phyloP scores from a whole-genome alignment of 2,113 vertebrate genomes.

The Ivindomyrus marchei region DNA sequence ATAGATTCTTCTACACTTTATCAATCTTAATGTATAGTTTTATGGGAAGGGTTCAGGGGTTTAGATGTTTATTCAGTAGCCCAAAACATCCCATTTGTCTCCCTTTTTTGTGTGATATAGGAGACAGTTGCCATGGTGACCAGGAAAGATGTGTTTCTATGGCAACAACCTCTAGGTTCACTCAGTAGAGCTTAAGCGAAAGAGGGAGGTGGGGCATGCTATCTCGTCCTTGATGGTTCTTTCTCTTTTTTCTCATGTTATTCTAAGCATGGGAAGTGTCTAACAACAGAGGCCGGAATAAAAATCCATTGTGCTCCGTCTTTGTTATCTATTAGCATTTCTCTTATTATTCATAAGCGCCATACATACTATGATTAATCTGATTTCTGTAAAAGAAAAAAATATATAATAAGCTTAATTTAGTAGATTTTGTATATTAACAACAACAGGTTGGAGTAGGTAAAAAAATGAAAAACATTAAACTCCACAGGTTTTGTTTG shows the following conservation, averaged over 20 bases:
- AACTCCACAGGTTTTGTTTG: not conserved
- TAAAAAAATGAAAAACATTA: not conserved
- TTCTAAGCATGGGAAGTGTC: not conserved
- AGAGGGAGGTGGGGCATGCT: not conserved
- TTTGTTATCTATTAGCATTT: not conserved
- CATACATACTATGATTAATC: not conserved
- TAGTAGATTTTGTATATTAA: not conserved
- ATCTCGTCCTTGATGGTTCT: slow-evolving; percentile 6
- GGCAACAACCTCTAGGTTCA: slow-evolving; percentile 44
- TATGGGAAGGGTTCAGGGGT: slow-evolving; percentile 39
- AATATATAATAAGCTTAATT: not conserved
- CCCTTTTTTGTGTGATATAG: slow-evolving; percentile 21
- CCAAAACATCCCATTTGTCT: slow-evolving; percentile 16
- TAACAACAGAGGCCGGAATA: not conserved
- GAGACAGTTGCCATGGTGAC: slow-evolving; percentile 54
- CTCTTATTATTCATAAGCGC: not conserved
- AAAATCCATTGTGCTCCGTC: not conserved
- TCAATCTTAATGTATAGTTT: not conserved
- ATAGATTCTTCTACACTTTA: slow-evolving; percentile 13
- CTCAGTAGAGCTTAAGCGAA: slow-evolving; percentile 28
- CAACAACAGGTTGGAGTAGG: not conserved
- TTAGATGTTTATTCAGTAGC: slow-evolving; percentile 33
- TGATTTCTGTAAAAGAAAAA: not conserved
- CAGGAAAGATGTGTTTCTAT: slow-evolving; percentile 43
- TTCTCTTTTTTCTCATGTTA: not conserved